Conservation (phyloP, 2,888 invertebrate genomes). For the Epirrita christyi region DNA sequence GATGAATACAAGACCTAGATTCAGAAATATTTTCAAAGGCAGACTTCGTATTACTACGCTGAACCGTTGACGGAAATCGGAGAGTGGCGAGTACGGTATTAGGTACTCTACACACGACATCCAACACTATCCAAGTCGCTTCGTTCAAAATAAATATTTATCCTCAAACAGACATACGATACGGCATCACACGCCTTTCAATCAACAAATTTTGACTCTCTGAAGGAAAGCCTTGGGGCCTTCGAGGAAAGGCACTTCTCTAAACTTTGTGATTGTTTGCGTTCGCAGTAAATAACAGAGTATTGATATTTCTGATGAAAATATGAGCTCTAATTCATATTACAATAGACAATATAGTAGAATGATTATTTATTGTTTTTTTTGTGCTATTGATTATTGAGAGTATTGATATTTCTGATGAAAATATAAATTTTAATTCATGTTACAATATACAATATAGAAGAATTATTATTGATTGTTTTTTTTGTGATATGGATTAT, state of each 20-base stretch:
- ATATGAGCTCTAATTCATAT: neutral
- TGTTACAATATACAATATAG: too few species aligned
- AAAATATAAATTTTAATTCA: too few species aligned
- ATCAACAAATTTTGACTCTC: constrained; percentile 47
- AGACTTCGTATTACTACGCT: too few species aligned
- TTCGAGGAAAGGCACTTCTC: constrained; percentile 18
- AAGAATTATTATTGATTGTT: too few species aligned
- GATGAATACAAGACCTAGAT: neutral
- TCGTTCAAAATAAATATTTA: constrained; percentile 50
- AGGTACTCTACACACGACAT: neutral
- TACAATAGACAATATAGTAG: too few species aligned
- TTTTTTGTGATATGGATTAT: too few species aligned
- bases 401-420: too few species aligned
- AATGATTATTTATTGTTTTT: too few species aligned
- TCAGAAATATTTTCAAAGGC: too few species aligned
- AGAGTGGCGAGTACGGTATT: neutral
- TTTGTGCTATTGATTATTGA: too few species aligned
- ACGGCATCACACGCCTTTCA: constrained; percentile 46
- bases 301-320: constrained; percentile 11
- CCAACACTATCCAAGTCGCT: constrained; percentile 37
- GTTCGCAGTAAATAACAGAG: constrained; percentile 12
- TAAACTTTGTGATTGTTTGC: constrained; percentile 19
- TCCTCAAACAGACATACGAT: constrained; percentile 43
- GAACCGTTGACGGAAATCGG: constrained; percentile 5
- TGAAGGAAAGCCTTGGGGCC: constrained; percentile 30